Conservation (phyloP, 2,888 invertebrate species). For the Euspilapteryx auroguttella region DNA sequence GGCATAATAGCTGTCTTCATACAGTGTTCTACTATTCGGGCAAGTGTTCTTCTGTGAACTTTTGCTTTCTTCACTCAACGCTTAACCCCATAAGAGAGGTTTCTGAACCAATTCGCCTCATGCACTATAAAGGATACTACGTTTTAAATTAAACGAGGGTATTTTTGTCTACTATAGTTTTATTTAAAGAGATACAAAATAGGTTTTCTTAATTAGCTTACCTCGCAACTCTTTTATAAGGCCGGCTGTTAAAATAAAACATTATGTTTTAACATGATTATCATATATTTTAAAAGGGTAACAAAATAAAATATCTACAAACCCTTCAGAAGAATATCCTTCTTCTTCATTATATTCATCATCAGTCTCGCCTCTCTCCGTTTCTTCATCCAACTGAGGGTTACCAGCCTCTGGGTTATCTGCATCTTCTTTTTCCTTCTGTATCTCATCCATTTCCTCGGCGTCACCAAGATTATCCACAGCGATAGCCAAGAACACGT, state of each 20-base stretch:
- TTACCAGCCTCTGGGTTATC: slow-evolving; percentile 42
- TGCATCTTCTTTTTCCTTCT: slow-evolving; percentile 77
- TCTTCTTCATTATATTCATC: slow-evolving; percentile 70
- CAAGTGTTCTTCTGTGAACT: no score
- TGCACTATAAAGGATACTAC: no score
- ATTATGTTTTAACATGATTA: background rate
- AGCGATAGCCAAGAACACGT: slow-evolving; percentile 99
- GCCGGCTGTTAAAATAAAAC: slow-evolving; percentile 18
- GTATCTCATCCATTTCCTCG: slow-evolving; percentile 92
- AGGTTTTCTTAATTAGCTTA: no score
- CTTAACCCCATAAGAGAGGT: no score
- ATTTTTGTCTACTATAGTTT: no score
- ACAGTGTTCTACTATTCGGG: no score
- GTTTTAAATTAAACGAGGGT: no score
- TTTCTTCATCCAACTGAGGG: slow-evolving; percentile 54
- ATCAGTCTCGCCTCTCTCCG: slow-evolving; percentile 61
- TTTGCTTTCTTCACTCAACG: no score
- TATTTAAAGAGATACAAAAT: no score
- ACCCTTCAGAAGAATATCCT: slow-evolving; percentile 55
- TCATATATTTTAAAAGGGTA: background rate
- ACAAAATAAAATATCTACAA: background rate
- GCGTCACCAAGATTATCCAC: slow-evolving; percentile 99
- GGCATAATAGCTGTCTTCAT: no score
- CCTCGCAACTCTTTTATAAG: slow-evolving; percentile 41
- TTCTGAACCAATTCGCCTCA: no score